Base-by-base conservation (phyloP, 2,113 vertebrate genomes). In the Ursus arctos region DNA sequence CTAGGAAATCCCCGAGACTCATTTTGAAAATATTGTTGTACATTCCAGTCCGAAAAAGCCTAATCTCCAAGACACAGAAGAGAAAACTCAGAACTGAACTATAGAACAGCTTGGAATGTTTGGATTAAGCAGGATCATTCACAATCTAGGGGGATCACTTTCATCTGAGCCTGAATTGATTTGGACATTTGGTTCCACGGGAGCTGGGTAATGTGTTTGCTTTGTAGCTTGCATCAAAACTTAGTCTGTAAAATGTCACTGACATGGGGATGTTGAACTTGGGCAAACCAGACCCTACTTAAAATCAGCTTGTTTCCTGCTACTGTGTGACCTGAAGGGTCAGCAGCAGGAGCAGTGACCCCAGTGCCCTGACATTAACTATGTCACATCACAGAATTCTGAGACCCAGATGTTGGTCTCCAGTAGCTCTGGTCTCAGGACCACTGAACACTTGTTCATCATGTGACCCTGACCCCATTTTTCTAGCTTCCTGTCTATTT, bases 271-370 rank as follows among this genome's bases (percentile, higher is more conserved):
- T 93, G 40, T 63, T 89, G 84, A 83, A 88, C 2, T 67, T 94
- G 40, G 36, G 33, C 31, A 87, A 93, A 88, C 85, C 12, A 61
- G n/a, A 80, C 10, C 33, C 28, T 91, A 12, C 22, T 83, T 63
- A 65, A 95, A 92, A 87, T 13, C 21, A 59, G 36, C 47, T 77
- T 91, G 31, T 93, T 93, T 90, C 49, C n/a, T 57, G 36, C 93
- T 65, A 80, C 53, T 2, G 5, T 49, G 11, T 40, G 87, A 59
- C 28, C 63, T 95, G 33, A 21, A 86, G 36, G 6, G 87, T 82
- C 47, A 82, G 15, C 55, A 24, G 19, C 5, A 74, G 11, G 28
- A 91, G 40, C 16, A 53, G 15, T 14, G 65, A 40, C 33, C 22
- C 15, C 24, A 86, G 3, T 36, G 47, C 57, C 88, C 67, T 92